These are phyloP conservation scores for Clarias batrachus DNA, from an alignment of 2,113 vertebrate species.

Conservation along the genomic window DNA sequence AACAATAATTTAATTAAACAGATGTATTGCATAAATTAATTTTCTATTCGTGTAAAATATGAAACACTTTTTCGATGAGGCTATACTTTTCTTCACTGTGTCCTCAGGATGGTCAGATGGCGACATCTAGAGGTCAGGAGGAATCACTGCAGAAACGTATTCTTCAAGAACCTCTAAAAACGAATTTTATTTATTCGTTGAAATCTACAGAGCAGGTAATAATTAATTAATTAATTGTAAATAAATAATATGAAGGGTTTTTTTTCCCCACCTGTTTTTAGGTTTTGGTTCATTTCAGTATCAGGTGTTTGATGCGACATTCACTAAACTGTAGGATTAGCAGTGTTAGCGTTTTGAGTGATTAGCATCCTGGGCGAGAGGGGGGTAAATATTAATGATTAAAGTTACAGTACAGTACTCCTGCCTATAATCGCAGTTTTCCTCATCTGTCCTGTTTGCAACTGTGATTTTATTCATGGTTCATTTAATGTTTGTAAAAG, in stretches of 20 bases:
- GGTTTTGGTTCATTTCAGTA: background rate
- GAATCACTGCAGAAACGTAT: background rate
- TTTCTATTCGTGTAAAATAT: background rate
- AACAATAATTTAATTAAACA: background rate
- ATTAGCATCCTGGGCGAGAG: too few relatives aligned
- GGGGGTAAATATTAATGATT: too few relatives aligned
- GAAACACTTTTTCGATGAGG: background rate
- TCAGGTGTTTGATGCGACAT: background rate
- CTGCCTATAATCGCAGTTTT: too few relatives aligned
- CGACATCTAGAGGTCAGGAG: constrained; percentile 19
- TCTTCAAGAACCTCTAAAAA: too few relatives aligned
- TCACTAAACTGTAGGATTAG: too few relatives aligned
- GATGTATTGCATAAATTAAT: background rate
- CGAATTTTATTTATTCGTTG: too few relatives aligned
- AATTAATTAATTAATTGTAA: background rate
- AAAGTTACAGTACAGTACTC: too few relatives aligned
- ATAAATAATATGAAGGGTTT: background rate
- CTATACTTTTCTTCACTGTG: background rate
- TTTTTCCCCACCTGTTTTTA: background rate
- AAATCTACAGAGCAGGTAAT: background rate
- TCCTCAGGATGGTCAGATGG: background rate
- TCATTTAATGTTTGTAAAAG: too few relatives aligned
- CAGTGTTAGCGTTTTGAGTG: background rate
- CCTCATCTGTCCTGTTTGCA: too few relatives aligned
- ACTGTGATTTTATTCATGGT: too few relatives aligned